Percentiles rank a stretch among this genome's conserved stretches.
Conservation (phyloP, 1,140 invertebrate species). For the Cydia pomonella region DNA sequence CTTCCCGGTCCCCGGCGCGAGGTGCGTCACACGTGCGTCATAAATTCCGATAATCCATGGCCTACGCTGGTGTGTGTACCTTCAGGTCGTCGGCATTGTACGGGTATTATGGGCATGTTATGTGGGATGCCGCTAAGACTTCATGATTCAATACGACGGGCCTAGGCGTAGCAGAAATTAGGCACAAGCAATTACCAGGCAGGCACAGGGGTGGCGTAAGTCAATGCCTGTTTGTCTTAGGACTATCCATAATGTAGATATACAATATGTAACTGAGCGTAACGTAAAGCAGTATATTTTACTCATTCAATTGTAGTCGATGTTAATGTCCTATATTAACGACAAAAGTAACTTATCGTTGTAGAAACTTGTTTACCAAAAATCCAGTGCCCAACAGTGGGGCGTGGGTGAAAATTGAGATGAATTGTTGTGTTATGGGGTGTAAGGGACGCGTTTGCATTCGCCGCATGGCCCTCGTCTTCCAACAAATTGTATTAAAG, state of each 20-base stretch:
- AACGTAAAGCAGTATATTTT: too few species aligned
- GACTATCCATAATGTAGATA: neutral
- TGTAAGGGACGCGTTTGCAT: constrained; percentile 64
- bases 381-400: constrained; percentile 42
- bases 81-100: constrained; percentile 62
- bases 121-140: constrained; percentile 71
- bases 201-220: neutral
- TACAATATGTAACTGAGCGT: too few species aligned
- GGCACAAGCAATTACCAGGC: constrained; percentile 17
- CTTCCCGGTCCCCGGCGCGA: constrained; percentile 57
- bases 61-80: constrained; percentile 63
- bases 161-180: constrained; percentile 27
- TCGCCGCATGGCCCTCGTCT: constrained; percentile 63
- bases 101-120: constrained; percentile 75
- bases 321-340: neutral
- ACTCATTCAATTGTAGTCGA: neutral
- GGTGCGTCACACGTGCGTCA: constrained; percentile 76
- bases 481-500: constrained; percentile 75
- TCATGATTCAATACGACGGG: constrained; percentile 62
- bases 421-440: constrained; percentile 71
- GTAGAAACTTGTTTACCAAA: constrained; percentile 38
- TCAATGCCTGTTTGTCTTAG: neutral
- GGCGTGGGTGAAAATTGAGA: constrained; percentile 46
- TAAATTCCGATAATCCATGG: constrained; percentile 77
- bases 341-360: neutral